Evolutionary conservation across 2,888 invertebrate genomes (phyloP).

Genomic region (Acrocyrtus sp.): DNA sequence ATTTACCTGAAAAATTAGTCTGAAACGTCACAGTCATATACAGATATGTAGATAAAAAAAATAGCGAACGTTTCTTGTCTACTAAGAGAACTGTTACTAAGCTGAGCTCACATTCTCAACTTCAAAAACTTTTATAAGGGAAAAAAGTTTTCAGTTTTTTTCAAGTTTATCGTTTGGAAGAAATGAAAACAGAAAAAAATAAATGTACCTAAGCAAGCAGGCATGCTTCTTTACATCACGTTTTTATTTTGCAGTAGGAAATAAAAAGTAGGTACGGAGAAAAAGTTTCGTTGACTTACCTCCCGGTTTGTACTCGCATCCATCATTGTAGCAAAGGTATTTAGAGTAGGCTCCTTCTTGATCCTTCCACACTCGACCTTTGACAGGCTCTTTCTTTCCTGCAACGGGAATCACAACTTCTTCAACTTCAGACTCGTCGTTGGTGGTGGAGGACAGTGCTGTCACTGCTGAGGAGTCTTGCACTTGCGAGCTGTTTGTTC

Average conservation of each 20-base stretch:
- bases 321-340: conserved; percentile 65
- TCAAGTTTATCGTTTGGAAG: no score
- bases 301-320: conserved; percentile 66
- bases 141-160: no score
- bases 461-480: conserved; percentile 5
- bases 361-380: conserved; percentile 64
- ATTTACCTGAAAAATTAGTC: no score
- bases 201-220: background rate
- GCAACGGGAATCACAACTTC: conserved; percentile 64
- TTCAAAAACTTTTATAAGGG: no score
- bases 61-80: no score
- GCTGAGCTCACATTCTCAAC: no score
- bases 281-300: conserved; percentile 64
- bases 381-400: conserved; percentile 64
- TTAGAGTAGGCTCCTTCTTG: conserved; percentile 64
- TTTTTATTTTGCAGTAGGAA: background rate
- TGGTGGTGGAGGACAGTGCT: conserved; percentile 5
- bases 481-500: conserved; percentile 22
- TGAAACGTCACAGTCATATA: no score
- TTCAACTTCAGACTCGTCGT: conserved; percentile 49
- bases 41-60: no score
- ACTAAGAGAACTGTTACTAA: no score
- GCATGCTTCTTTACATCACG: background rate
- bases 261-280: no score
- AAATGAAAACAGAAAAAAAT: background rate